Base-by-base conservation (phyloP, 2,797 vertebrate genomes). In the Aphelocoma californica region DNA sequence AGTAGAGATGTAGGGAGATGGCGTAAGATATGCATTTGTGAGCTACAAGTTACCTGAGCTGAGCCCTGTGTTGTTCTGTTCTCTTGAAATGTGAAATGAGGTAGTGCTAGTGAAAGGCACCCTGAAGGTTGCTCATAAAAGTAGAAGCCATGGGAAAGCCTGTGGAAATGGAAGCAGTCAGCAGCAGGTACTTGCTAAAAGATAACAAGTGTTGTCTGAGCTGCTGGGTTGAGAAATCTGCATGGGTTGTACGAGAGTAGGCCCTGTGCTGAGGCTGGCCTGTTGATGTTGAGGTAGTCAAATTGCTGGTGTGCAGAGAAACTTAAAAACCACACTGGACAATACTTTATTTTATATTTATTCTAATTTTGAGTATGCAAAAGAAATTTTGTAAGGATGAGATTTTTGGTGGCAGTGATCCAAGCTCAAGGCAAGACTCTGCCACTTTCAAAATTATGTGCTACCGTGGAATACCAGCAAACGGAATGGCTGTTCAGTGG, bases 211-310 rank as follows among this genome's bases (percentile, higher is more conserved):
- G 29, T 13, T 34, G 18, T 50, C 70, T 58, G 45, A 90, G 82
- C 64, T 72, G 60, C 57, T 67, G 61, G 45, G 2, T 36, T 71
- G 74, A 74, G 81, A 50, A 61, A 21, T 61, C 58, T 47, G 38
- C 5, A 6, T 18, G 48, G 73, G 20, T 48, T 54, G 14, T 20
- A 21, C 0, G 3, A 42, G 38, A 92, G 38, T 0, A 0, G 10
- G 24, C 62, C 32, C 44, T 44, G 15, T 44, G 57, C 74, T 38
- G 74, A 47, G 45, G 47, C 65, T 34, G n/a, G 26, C n/a, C 62
- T 36, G 4, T 48, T 3, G 0, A 9, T 64, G n/a, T 11, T 36
- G 44, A 61, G 25, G n/a, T 36, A 4, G 12, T 40, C 1, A 29
- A 72, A 58, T 36, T 62, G 34, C 70, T 81, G 51, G 34, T 70